Evolutionary conservation across 2,888 invertebrate species (phyloP).

Genomic region (Chrysotoxum bicinctum): DNA sequence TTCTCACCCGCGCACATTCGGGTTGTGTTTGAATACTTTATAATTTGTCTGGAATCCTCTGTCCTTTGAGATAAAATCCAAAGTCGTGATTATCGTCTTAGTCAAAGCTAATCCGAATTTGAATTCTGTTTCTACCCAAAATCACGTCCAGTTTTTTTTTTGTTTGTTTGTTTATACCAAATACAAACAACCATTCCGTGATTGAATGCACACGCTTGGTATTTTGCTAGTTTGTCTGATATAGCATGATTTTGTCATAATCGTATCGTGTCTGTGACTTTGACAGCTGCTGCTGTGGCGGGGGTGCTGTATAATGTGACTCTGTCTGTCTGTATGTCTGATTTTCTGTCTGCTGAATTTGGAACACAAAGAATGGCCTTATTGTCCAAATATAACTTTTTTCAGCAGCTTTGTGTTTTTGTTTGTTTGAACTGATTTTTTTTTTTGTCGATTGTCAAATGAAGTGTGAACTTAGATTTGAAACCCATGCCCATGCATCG

Average conservation of each 20-base stretch:
- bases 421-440: constrained; percentile 5
- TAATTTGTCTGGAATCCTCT: constrained; percentile 11
- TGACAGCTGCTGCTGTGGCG: constrained; percentile 11
- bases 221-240: constrained; percentile 14
- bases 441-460: constrained; percentile 55
- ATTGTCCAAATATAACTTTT: constrained; percentile 47
- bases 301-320: constrained; percentile 45
- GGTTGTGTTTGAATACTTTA: constrained; percentile 1
- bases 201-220: constrained; percentile 18
- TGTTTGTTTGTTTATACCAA: not conserved
- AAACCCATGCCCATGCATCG: constrained; percentile 42
- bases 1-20: constrained; percentile 20
- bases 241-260: constrained; percentile 38
- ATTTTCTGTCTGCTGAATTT: constrained; percentile 30
- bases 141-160: constrained; percentile 45
- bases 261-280: constrained; percentile 3
- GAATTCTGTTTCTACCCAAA: constrained; percentile 32
- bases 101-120: constrained; percentile 41
- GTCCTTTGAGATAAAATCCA: constrained; percentile 14
- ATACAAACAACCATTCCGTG: constrained; percentile 10
- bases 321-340: constrained; percentile 35
- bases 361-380: constrained; percentile 59
- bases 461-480: constrained; percentile 59
- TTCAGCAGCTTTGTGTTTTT: constrained; percentile 20
- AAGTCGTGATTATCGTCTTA: constrained; percentile 38